Conservation (phyloP, 2,888 invertebrate species). For the Meandrusa payeni region DNA sequence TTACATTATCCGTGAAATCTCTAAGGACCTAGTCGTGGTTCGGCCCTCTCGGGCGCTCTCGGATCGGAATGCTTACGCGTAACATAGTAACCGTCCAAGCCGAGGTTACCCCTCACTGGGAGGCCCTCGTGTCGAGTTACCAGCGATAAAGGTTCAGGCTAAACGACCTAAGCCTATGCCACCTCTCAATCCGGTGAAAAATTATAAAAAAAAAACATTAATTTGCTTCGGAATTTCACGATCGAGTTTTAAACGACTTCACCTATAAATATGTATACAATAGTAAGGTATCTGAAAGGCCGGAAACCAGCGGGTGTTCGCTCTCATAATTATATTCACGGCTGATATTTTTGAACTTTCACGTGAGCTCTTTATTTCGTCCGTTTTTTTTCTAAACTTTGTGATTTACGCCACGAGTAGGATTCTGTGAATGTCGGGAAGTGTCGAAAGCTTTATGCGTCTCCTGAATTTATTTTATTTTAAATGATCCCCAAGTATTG, state of each 20-base stretch:
- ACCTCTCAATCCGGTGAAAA: no score
- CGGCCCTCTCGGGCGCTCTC: no score
- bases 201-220: no score
- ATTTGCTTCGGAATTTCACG: constrained; percentile 13
- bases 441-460: constrained; percentile 74
- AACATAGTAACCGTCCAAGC: no score
- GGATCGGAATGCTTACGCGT: no score
- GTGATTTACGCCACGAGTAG: constrained; percentile 73
- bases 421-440: constrained; percentile 61
- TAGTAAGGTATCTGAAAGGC: constrained; percentile 55
- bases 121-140: no score
- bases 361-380: constrained; percentile 75
- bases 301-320: constrained; percentile 77
- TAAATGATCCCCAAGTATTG: constrained; percentile 58
- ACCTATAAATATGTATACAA: constrained; percentile 30
- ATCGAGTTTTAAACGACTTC: constrained; percentile 29
- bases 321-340: constrained; percentile 76
- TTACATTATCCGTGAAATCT: no score
- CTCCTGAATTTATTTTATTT: constrained; percentile 66
- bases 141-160: no score
- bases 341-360: constrained; percentile 78
- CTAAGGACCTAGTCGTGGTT: no score
- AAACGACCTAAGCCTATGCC: no score
- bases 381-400: constrained; percentile 65
- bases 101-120: no score